Conservation (phyloP, 2,113 vertebrate genomes). For the Lasiurus borealis region DNA sequence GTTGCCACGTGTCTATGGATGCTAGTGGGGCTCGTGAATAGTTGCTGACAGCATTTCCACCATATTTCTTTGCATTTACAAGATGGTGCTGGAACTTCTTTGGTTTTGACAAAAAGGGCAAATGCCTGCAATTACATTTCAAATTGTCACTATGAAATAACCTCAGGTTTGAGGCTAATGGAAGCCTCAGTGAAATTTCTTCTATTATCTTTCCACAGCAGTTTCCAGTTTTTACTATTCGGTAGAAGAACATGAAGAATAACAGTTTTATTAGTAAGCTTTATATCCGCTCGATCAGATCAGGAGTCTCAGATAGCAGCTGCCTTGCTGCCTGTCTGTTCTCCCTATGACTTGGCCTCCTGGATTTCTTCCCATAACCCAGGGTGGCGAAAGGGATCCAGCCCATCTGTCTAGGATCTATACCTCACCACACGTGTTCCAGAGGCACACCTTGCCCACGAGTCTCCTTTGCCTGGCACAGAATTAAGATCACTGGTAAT, state of each 20-base stretch:
- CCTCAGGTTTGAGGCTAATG: neutral
- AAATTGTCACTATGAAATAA: conserved; percentile 35
- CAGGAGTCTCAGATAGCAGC: neutral
- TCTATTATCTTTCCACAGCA: neutral
- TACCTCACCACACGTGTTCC: neutral
- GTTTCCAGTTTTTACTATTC: neutral
- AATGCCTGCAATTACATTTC: conserved; percentile 90
- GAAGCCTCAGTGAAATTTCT: neutral
- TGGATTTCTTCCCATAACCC: neutral
- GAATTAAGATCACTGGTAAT: neutral
- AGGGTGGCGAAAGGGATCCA: neutral
- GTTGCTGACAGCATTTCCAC: conserved; percentile 93
- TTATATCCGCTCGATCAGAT: neutral
- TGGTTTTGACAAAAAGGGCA: conserved; percentile 91
- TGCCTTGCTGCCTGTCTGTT: neutral
- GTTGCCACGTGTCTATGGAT: conserved; percentile 93
- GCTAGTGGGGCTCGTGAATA: conserved; percentile 85
- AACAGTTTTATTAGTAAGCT: neutral
- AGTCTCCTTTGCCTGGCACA: neutral
- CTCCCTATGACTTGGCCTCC: neutral
- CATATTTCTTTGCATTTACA: conserved; percentile 52
- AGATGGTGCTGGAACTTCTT: conserved; percentile 77
- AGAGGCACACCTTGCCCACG: neutral
- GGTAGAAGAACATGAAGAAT: neutral
- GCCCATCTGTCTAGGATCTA: neutral